Evolutionary conservation across 2,113 vertebrate species (phyloP).

Genomic region (Rhombomys opimus): DNA sequence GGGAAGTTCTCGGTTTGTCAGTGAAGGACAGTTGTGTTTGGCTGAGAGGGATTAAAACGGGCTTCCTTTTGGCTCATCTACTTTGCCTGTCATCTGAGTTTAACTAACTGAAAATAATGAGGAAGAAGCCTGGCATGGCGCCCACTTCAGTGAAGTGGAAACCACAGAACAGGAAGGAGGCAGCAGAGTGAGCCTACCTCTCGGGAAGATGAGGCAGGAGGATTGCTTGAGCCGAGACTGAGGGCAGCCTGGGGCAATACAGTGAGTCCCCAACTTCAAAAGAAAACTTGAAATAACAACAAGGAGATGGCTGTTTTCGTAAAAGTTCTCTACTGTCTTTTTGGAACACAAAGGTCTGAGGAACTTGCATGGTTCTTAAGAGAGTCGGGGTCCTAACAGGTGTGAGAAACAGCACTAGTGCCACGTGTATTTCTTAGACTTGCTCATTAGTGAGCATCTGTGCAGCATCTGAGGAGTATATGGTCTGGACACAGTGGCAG

Average conservation of each 20-base stretch:
- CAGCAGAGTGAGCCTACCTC: not conserved
- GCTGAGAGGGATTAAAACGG: not conserved
- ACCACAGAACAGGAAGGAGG: not conserved
- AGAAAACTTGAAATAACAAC: not conserved
- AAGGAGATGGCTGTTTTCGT: not conserved
- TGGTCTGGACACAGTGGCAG: not conserved
- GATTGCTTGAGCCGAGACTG: not conserved
- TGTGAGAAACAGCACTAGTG: not conserved
- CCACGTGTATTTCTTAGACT: constrained; percentile 3
- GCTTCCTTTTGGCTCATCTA: not conserved
- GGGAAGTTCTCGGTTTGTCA: not conserved
- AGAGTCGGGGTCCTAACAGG: not conserved
- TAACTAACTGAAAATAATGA: not conserved
- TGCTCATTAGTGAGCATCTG: not conserved
- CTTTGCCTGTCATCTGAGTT: not conserved
- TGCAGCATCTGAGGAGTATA: not conserved
- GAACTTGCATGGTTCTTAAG: not conserved
- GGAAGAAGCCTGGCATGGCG: not conserved
- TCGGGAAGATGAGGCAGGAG: not conserved
- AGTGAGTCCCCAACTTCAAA: not conserved
- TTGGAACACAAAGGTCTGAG: not conserved
- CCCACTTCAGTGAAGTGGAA: not conserved
- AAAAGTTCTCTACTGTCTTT: constrained; percentile 11
- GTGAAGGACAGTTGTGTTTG: not conserved
- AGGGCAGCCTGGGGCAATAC: not conserved